phyloP scores from a whole-genome alignment of 2,888 invertebrate species.

The Folsomia manolachei region DNA sequence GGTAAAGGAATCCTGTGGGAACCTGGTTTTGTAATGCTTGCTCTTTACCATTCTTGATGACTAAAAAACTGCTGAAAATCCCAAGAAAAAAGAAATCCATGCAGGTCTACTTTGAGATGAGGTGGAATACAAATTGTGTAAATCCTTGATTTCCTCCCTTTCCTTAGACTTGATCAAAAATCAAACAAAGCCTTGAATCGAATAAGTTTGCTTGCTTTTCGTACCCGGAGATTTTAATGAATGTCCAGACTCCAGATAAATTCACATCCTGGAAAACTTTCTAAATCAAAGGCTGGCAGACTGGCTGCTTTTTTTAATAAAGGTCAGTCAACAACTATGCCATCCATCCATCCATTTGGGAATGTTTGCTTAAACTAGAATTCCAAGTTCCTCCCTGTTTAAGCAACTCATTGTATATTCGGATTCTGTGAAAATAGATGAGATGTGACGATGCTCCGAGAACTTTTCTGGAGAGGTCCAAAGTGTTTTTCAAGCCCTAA shows the following conservation, averaged over 20 bases:
- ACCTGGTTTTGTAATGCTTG: neutral
- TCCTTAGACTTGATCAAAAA: neutral
- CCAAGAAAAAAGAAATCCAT: neutral
- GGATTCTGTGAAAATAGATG: neutral
- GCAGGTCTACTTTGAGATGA: neutral
- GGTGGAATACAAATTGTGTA: neutral
- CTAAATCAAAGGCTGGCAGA: too few species aligned
- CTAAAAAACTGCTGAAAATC: neutral
- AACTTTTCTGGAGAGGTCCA: slow-evolving; percentile 16
- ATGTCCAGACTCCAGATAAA: neutral
- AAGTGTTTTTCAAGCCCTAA: too few species aligned
- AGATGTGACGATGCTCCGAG: neutral
- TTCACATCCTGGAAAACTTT: neutral
- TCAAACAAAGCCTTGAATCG: neutral
- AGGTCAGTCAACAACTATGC: neutral
- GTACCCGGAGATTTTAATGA: neutral
- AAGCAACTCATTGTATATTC: slow-evolving; percentile 7
- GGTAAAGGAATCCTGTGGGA: too few species aligned
- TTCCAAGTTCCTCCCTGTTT: neutral
- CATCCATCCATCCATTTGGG: neutral
- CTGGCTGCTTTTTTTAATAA: neutral
- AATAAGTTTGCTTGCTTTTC: neutral
- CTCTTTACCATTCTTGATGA: neutral
- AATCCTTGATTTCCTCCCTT: neutral
- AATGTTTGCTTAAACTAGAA: slow-evolving; percentile 3